These are phyloP conservation scores for Huso huso DNA, from an alignment of 2,797 vertebrate species.

Conservation along the genomic window DNA sequence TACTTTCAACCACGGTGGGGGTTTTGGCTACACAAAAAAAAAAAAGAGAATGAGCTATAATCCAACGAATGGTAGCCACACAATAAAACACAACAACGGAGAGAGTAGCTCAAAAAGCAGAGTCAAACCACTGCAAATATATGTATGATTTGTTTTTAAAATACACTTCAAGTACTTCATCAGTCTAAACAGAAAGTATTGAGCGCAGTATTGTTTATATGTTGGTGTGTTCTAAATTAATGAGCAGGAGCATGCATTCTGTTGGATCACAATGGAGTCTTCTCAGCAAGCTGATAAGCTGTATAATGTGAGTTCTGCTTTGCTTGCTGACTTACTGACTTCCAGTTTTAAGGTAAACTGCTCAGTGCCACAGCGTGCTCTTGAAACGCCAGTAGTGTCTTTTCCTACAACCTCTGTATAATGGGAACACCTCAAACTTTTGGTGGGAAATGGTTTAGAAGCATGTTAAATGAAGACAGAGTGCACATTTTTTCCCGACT, in stretches of 20 bases:
- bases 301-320: neutral
- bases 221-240: slow-evolving; percentile 1
- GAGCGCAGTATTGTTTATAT: slow-evolving; percentile 6
- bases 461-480: slow-evolving; percentile 22
- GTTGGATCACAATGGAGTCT: too few relatives aligned
- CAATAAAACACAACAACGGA: neutral
- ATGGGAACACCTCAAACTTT: slow-evolving; percentile 12
- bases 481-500: slow-evolving; percentile 4
- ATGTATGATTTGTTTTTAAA: too few relatives aligned
- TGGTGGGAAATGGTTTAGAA: neutral
- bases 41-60: too few relatives aligned
- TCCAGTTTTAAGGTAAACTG: slow-evolving; percentile 9
- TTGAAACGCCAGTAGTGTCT: neutral
- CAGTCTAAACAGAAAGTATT: too few relatives aligned
- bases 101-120: neutral
- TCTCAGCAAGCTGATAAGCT: neutral
- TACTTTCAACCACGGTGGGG: too few relatives aligned
- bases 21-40: too few relatives aligned
- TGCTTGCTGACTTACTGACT: slow-evolving; percentile 3
- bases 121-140: too few relatives aligned
- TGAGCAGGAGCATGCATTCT: slow-evolving; percentile 9
- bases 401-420: slow-evolving; percentile 7
- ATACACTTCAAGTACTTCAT: too few relatives aligned
- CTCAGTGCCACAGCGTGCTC: neutral
- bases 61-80: too few relatives aligned